phyloP scores from a whole-genome alignment of 2,797 vertebrate genomes.

The Pantherophis vulpinus region DNA sequence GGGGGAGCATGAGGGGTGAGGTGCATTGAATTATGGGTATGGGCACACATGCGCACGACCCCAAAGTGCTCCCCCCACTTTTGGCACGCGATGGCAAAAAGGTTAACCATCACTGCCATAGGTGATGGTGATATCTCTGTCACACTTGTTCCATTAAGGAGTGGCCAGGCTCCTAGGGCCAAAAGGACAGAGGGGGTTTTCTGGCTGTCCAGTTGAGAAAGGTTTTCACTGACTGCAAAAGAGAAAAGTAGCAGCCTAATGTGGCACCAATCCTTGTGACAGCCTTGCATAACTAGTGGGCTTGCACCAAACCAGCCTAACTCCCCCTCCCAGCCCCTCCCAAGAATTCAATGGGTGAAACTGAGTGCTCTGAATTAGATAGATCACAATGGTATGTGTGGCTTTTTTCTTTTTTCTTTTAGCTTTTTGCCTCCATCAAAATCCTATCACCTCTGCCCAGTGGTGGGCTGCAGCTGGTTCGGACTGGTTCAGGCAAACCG shows the following conservation, averaged over 20 bases:
- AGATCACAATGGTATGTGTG: background rate
- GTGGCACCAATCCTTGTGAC: background rate
- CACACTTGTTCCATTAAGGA: background rate
- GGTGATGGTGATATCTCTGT: background rate
- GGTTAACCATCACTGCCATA: no score
- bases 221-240: background rate
- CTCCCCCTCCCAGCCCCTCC: background rate
- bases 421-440: background rate
- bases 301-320: background rate
- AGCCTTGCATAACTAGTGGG: background rate
- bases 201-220: background rate
- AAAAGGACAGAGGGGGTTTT: background rate
- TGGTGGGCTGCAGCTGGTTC: no score
- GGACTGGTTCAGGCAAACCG: no score
- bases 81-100: no score
- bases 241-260: background rate
- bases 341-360: background rate
- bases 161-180: background rate
- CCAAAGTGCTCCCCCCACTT: no score
- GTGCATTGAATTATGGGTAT: no score
- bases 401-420: background rate
- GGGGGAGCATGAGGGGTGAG: no score
- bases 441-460: background rate
- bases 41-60: no score
- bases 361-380: background rate